Evolutionary conservation across 2,113 vertebrate species (phyloP), one percentile per base, ranked within the genome.

Genomic region (Odocoileus virginianus): DNA sequence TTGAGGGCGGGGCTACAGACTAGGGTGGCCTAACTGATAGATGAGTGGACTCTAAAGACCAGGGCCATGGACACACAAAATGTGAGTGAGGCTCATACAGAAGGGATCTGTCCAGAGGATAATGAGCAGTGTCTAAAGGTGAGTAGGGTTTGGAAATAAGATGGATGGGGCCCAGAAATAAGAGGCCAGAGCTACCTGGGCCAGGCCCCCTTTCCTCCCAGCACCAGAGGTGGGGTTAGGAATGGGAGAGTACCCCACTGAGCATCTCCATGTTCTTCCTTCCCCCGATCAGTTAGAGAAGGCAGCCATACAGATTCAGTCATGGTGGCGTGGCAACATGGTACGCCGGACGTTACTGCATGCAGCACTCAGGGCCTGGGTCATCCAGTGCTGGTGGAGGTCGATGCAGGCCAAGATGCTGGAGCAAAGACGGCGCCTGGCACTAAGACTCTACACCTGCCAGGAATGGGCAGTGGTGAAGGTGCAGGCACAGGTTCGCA

Each of bases 311-410:
- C 81, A 23, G 96, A 98, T 98, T 43, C 98, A 98, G 95, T 87
- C 97, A 7, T 98, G 98, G 98, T 98, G 98, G 98, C 57, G 89
- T 0, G 98, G 98, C n/a, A 79, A 25, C 78, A 4, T 76, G 36
- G 98, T 98, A 79, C 93, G 93, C 17, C 50, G 40, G 47, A 74
- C 3, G 0, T 36, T 98, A n/a, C 71, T 81, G 50, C 91, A 97
- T 0, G 83, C 95, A 0, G 92, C 96, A 0, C 50, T 92, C 54
- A 79, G 47, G 1, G 91, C 97, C 5, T 94, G 87, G 92, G 30
- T 57, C 83, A 98, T 98, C 90, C 98, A 98, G 94, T 94, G 78
- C 60, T 98, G 98, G 96, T 98, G 98, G 98, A 58, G 94, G 47
- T 40, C 5, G 0, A 4, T 55, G 1, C 40, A 82, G 92, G 30